Percentiles rank a stretch among this genome's conserved stretches.
phyloP scores from a whole-genome alignment of 1,140 invertebrate species.

The Nebria ingens region DNA sequence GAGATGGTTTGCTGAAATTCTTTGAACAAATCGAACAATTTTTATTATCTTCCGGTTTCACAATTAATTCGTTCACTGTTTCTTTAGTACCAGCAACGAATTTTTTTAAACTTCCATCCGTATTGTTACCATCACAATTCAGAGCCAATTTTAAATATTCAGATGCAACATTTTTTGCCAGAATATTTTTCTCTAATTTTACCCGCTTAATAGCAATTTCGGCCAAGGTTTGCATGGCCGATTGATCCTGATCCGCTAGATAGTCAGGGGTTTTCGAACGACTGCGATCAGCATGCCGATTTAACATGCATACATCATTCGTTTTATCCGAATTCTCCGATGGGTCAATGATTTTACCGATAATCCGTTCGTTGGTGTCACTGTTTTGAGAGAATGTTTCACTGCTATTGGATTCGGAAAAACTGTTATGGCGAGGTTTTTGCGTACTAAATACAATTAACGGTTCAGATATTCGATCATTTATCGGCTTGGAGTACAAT shows the following conservation, averaged over 20 bases:
- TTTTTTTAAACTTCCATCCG: constrained; percentile 16
- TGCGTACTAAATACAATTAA: not conserved
- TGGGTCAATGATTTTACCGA: not conserved
- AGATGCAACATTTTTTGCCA: constrained; percentile 47
- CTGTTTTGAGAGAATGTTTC: constrained; percentile 1
- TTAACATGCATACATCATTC: not conserved
- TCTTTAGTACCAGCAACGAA: constrained; percentile 19
- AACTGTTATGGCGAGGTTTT: not conserved
- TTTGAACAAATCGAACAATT: constrained; percentile 81
- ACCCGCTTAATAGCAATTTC: constrained; percentile 35
- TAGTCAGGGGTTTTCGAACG: not conserved
- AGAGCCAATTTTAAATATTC: constrained; percentile 49
- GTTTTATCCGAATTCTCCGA: not conserved
- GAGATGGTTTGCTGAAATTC: constrained; percentile 80
- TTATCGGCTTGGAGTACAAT: no score
- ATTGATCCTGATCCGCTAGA: not conserved
- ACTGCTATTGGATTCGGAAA: not conserved
- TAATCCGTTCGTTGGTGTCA: not conserved
- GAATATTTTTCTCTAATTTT: constrained; percentile 32
- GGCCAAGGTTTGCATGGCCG: constrained; percentile 34
- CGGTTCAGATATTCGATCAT: not conserved
- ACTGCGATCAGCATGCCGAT: not conserved
- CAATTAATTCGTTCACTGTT: constrained; percentile 29
- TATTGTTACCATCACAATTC: constrained; percentile 26
- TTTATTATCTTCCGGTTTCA: constrained; percentile 32